A percentile compares a stretch with the other conserved stretches of the same genome.
Conservation (phyloP, 2,113 vertebrate species). For the Gambusia holbrooki region DNA sequence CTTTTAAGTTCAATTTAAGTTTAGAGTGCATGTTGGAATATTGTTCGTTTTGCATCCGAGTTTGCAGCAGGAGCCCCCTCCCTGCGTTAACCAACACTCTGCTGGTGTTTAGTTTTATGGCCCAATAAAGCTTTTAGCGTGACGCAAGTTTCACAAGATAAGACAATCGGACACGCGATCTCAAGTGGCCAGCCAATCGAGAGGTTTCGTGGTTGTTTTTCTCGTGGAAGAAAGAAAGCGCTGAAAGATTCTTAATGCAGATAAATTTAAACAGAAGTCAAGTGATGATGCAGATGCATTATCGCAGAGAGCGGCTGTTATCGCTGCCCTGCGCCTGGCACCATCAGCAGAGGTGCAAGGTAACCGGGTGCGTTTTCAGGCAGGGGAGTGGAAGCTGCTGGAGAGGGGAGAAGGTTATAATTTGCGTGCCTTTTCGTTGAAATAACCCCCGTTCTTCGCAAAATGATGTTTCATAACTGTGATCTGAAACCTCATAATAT, state of each 20-base stretch:
- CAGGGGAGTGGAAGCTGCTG: constrained; percentile 1
- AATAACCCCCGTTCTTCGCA: not conserved
- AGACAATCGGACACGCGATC: constrained; percentile 61
- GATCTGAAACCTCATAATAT: constrained; percentile 16
- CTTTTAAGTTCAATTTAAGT: not conserved
- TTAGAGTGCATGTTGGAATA: constrained; percentile 11
- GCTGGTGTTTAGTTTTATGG: constrained; percentile 29
- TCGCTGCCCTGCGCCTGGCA: not conserved
- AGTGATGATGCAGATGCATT: constrained; percentile 54
- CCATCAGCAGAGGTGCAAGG: constrained; percentile 31
- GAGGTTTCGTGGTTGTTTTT: constrained; percentile 21
- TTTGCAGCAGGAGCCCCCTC: constrained; percentile 32
- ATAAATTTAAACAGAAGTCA: constrained; percentile 42
- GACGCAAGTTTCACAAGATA: constrained; percentile 38
- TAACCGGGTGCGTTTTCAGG: constrained; percentile 8
- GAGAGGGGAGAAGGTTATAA: constrained; percentile 1
- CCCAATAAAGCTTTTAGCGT: constrained; percentile 24
- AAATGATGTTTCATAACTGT: not conserved
- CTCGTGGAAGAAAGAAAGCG: constrained; percentile 22
- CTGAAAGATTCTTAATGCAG: constrained; percentile 28
- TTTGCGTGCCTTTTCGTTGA: constrained; percentile 14
- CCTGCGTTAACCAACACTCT: constrained; percentile 26
- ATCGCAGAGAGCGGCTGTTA: constrained; percentile 24
- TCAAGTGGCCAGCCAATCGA: constrained; percentile 37
- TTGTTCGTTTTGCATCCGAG: constrained; percentile 20